Base-by-base conservation (phyloP, 2,888 invertebrate species). In the Lottia scabra region DNA sequence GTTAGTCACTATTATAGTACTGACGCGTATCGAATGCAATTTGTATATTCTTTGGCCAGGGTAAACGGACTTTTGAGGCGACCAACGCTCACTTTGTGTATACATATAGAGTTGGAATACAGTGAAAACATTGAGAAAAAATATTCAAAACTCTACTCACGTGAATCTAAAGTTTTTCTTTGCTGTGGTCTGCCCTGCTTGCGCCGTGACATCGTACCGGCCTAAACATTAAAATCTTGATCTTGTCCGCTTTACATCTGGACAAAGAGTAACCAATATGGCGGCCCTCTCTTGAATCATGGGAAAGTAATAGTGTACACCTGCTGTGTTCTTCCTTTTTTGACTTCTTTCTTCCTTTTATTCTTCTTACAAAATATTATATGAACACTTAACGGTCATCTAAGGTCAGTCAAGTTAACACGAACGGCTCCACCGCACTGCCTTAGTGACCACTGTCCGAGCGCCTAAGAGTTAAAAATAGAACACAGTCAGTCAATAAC, bases 141-240 rank as follows among this genome's bases (percentile, higher is more conserved):
- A 2, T 56, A 56, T 56, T 19, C 10, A 56, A 23, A 56, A 63
- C n/a, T 38, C 27, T 72, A 87, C 89, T 87, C 84, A 89, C 89
- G 83, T 80, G 87, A 84, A 79, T 89, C 87, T 81, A 89, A 80
- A 81, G 87, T 84, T 79, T 88, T 87, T 79, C 90, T 84, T 79
- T 89, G 90, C 77, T 89, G 89, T 78, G 90, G 90, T 79, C 89
- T 88, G 81, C 89, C 90, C 81, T 90, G 89, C 82, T 89, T 89
- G 77, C 90, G 85, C 79, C 89, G 86, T 56, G 56, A 78, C 78
- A 78, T 78, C 48, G 71, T 71, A 68, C 68, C 70, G 67, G 70
- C 67, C 70, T 76, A 69, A 67, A 75, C 78, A 78, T 76, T 67
- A 71, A 76, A 75, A 72, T 68, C 72, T 70, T 76, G 78, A 78